Base-by-base conservation (phyloP, 2,797 vertebrate species). In the Danionella dracula region DNA sequence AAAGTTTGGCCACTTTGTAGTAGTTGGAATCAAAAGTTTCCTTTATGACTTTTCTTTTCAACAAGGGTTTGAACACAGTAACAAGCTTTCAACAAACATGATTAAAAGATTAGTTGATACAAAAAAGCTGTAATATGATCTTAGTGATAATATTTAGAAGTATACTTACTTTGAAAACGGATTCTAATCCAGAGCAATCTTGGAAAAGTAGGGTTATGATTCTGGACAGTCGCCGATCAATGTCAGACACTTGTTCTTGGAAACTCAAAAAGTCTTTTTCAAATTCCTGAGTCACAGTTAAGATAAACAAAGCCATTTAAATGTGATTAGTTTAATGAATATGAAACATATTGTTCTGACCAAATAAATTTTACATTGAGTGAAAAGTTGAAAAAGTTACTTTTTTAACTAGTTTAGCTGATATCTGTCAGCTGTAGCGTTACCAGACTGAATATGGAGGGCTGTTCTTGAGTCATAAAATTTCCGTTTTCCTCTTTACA, bases 121-220 rank as follows among this genome's bases (percentile, higher is more conserved):
- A n/a, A n/a, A n/a, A n/a, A n/a, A n/a, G n/a, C n/a, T n/a, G n/a
- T n/a, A n/a, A n/a, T n/a, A n/a, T n/a, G n/a, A n/a, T n/a, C n/a
- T n/a, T n/a, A n/a, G n/a, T n/a, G n/a, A n/a, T n/a, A n/a, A n/a
- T n/a, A n/a, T n/a, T n/a, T n/a, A n/a, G n/a, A n/a, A n/a, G n/a
- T n/a, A 27, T 44, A 34, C 77, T 80, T 81, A 92, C 90, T 85
- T 92, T 93, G 66, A 90, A 87, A 16, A 85, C 75, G 20, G 90
- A 90, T 81, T 93, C 90, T 74, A 92, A 84, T 61, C 87, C 89
- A 46, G 68, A 87, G 73, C 85, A 92, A 78, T 90, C 86, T 59
- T 82, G 80, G 82, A 93, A 93, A 71, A 79, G 87, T 68, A 78
- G 77, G 71, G 81, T 90, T 15, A 93, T 79, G 53, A 93, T 71